These are phyloP conservation scores for Drosophila serrata DNA, from an alignment of 1,140 invertebrate species.

Conservation along the genomic window DNA sequence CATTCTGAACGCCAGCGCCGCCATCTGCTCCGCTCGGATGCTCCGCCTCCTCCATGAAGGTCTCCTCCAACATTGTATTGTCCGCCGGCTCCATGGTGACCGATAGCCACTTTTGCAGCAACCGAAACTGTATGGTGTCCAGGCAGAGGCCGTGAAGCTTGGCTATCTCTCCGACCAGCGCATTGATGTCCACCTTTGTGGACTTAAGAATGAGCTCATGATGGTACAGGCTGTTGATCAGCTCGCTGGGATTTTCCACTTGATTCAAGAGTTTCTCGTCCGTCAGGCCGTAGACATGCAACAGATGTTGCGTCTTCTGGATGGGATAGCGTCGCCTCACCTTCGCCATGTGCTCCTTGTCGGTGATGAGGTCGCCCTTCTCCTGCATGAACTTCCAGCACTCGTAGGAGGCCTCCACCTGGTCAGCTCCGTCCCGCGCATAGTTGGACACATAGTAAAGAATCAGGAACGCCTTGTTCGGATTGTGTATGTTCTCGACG, in stretches of 20 bases:
- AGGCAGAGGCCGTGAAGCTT: constrained; percentile 76
- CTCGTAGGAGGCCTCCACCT: constrained; percentile 87
- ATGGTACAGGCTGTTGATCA: constrained; percentile 87
- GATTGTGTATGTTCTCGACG: constrained; percentile 64
- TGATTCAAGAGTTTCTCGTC: constrained; percentile 86
- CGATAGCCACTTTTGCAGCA: constrained; percentile 81
- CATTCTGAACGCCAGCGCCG: constrained; percentile 26
- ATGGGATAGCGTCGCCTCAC: constrained; percentile 87
- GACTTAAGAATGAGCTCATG: constrained; percentile 86
- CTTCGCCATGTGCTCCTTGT: constrained; percentile 85
- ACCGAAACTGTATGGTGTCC: constrained; percentile 66
- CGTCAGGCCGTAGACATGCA: constrained; percentile 87
- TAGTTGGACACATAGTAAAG: constrained; percentile 79
- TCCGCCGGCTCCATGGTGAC: constrained; percentile 68
- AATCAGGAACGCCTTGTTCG: constrained; percentile 71
- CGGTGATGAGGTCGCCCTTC: constrained; percentile 84
- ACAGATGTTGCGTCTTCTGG: constrained; percentile 86
- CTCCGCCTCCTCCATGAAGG: constrained; percentile 75
- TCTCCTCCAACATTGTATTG: constrained; percentile 73
- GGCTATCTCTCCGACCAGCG: constrained; percentile 87
- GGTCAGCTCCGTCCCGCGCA: constrained; percentile 86
- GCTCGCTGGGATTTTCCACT: constrained; percentile 86
- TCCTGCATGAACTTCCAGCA: constrained; percentile 87
- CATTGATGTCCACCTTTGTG: constrained; percentile 86
- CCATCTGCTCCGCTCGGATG: constrained; percentile 6